Evolutionary conservation across 2,113 vertebrate genomes (phyloP).

Genomic region (Vidua macroura): DNA sequence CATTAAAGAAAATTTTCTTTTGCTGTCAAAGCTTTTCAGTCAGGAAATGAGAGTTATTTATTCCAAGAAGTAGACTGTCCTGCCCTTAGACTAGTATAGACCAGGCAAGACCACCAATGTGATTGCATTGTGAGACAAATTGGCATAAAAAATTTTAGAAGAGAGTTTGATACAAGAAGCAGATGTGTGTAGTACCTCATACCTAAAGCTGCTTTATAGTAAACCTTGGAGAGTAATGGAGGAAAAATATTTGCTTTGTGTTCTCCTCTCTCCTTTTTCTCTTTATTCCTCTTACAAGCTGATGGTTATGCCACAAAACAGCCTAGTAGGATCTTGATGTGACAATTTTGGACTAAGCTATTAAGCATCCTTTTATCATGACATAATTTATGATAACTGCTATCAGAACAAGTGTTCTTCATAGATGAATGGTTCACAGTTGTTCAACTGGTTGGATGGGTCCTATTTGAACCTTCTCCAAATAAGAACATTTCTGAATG

Average conservation of each 20-base stretch:
- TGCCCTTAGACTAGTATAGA: neutral
- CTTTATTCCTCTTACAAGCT: neutral
- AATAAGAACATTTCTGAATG: neutral
- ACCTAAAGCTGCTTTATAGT: neutral
- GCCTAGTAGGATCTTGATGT: neutral
- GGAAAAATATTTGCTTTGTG: neutral
- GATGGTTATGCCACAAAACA: neutral
- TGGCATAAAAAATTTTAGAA: neutral
- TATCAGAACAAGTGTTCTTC: neutral
- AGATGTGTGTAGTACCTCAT: neutral
- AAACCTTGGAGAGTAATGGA: neutral
- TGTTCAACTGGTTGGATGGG: neutral
- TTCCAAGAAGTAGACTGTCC: neutral
- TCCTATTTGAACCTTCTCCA: neutral
- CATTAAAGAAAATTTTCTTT: neutral
- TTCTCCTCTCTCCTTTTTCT: neutral
- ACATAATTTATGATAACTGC: neutral
- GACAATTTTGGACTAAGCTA: neutral
- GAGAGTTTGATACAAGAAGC: neutral
- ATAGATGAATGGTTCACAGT: neutral
- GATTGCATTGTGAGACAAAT: neutral
- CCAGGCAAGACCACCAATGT: neutral
- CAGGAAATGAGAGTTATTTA: neutral
- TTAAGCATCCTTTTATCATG: neutral
- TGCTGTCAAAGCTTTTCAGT: neutral